phyloP scores from a whole-genome alignment of 2,113 vertebrate genomes.

The Tauraco erythrolophus region DNA sequence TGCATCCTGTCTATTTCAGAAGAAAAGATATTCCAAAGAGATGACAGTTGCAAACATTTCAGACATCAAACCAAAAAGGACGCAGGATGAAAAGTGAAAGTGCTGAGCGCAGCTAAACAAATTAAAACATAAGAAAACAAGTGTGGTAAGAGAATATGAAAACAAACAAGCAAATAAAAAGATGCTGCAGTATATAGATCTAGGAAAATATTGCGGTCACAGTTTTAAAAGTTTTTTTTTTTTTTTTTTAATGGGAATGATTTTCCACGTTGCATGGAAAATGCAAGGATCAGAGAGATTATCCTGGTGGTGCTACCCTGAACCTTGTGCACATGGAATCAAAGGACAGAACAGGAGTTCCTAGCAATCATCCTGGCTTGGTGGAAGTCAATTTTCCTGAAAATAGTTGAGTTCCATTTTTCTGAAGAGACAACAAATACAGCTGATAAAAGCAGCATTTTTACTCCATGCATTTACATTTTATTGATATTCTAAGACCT shows the following conservation, averaged over 20 bases:
- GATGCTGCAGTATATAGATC: not conserved
- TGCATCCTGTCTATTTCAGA: not conserved
- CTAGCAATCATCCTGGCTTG: too few relatives aligned
- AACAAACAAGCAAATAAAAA: not conserved
- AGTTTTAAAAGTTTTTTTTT: not conserved
- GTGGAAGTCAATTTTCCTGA: too few relatives aligned
- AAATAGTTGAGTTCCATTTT: too few relatives aligned
- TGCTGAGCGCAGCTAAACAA: not conserved
- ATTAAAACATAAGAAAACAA: not conserved
- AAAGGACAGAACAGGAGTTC: too few relatives aligned
- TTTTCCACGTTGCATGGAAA: not conserved
- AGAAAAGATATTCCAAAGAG: not conserved
- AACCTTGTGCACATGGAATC: too few relatives aligned
- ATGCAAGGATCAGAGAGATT: too few relatives aligned
- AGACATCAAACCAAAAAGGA: not conserved
- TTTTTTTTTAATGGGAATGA: not conserved
- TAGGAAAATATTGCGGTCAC: not conserved
- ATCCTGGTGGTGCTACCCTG: too few relatives aligned
- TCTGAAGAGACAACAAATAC: too few relatives aligned
- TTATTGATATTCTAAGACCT: not conserved
- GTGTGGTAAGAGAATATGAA: not conserved
- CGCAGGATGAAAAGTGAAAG: not conserved
- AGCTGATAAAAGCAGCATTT: too few relatives aligned
- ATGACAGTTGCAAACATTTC: not conserved
- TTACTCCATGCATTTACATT: not conserved